phyloP scores from a whole-genome alignment of 23 tunicate genomes.

The Diplosoma virens region DNA sequence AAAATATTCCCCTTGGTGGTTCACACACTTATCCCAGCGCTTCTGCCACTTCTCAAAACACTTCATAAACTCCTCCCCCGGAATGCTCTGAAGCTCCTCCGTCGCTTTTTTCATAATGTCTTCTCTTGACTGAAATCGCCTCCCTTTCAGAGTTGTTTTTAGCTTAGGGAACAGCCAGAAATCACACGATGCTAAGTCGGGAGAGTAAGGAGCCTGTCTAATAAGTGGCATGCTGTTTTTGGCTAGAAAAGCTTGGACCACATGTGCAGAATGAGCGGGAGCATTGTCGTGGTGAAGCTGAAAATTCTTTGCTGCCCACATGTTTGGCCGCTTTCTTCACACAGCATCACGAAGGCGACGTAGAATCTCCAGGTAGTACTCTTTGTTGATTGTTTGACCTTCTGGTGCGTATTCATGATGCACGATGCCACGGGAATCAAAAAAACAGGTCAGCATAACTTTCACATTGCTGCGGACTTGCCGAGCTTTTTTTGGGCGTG shows the following conservation, averaged over 20 bases:
- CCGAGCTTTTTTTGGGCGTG: conserved; percentile 12
- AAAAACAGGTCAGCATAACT: conserved; percentile 23
- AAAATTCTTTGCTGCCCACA: conserved; percentile 12
- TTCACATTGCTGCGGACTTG: conserved; percentile 24
- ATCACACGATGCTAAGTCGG: conserved; percentile 23
- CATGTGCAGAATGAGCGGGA: conserved; percentile 32
- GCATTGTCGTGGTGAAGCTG: conserved; percentile 23
- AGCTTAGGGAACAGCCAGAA: background rate
- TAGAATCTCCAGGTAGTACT: conserved; percentile 15
- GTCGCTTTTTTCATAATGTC: conserved; percentile 1
- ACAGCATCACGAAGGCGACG: conserved; percentile 3
- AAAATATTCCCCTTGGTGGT: no score
- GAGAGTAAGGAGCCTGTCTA: conserved; percentile 31
- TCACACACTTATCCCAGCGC: no score
- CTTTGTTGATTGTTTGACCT: conserved; percentile 29
- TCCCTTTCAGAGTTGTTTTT: conserved; percentile 19
- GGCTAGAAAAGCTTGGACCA: conserved; percentile 13
- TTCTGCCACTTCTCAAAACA: background rate
- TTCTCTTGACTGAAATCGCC: background rate
- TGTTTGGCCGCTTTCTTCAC: conserved; percentile 22
- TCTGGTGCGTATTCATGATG: conserved; percentile 21
- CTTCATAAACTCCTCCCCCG: no score
- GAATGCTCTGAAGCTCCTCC: background rate
- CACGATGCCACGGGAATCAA: conserved; percentile 1
- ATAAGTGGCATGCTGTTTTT: conserved; percentile 25